Percentiles rank a stretch among this genome's conserved stretches.
phyloP scores from a whole-genome alignment of 2,113 vertebrate species.

The Oceanodroma tethys region DNA sequence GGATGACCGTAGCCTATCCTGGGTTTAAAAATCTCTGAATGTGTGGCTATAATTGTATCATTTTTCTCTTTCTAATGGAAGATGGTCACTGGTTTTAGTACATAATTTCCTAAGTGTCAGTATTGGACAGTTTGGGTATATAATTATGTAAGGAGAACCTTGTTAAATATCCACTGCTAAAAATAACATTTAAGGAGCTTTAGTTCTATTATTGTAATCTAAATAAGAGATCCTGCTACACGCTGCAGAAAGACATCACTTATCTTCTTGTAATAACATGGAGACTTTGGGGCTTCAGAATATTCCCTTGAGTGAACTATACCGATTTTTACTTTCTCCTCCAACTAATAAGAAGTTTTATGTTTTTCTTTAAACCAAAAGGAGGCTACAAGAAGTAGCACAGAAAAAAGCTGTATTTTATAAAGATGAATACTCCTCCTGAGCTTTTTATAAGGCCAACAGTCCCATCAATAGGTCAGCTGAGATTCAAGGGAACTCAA shows the following conservation, averaged over 20 bases:
- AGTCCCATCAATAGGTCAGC: not conserved
- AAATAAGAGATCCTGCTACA: not conserved
- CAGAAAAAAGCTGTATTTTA: not conserved
- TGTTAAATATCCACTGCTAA: constrained; percentile 1
- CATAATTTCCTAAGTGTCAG: not conserved
- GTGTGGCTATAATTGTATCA: not conserved
- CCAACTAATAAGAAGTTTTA: not conserved
- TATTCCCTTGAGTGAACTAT: not conserved
- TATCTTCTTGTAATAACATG: not conserved
- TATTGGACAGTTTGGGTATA: not conserved
- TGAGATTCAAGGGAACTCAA: not conserved
- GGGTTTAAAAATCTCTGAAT: not conserved
- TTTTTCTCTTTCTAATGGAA: constrained; percentile 47
- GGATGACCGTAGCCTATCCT: not conserved
- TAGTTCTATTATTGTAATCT: not conserved
- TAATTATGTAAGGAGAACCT: not conserved
- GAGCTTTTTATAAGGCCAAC: not conserved
- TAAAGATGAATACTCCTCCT: not conserved
- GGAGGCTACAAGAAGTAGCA: not conserved
- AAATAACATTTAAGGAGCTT: not conserved
- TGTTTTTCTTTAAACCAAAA: not conserved
- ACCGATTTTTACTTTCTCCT: constrained; percentile 29
- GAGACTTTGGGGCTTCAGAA: not conserved
- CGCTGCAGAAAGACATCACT: not conserved
- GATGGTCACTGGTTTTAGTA: not conserved